A percentile compares a stretch with the other conserved stretches of the same genome.
Conservation (phyloP, 2,888 invertebrate species). For the Salticus scenicus region DNA sequence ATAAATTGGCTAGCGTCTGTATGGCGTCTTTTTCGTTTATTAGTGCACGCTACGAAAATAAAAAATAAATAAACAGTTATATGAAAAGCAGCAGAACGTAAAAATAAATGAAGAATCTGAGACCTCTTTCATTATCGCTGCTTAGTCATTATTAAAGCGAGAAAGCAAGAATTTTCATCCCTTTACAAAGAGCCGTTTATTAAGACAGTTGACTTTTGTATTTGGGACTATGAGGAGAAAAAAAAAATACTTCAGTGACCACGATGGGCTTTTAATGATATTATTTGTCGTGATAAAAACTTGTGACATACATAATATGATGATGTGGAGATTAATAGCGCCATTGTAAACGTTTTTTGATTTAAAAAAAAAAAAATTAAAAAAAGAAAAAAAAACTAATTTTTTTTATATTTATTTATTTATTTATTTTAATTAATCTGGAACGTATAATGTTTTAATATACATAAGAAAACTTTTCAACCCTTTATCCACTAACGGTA, state of each 20-base stretch:
- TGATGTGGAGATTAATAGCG: no score
- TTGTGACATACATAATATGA: no score
- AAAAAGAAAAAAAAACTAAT: no score
- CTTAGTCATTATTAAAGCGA: constrained; percentile 3
- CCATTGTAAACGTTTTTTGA: no score
- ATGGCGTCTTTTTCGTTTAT: constrained; percentile 45
- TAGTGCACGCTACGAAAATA: not conserved
- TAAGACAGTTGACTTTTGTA: not conserved
- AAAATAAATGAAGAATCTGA: constrained; percentile 11
- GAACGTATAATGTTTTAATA: no score
- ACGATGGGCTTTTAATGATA: no score
- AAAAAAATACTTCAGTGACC: not conserved
- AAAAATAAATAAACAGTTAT: not conserved
- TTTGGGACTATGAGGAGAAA: not conserved
- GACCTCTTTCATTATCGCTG: constrained; percentile 10
- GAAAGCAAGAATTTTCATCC: not conserved
- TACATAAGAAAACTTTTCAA: no score
- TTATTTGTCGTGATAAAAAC: no score
- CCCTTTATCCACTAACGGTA: no score
- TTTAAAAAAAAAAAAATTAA: no score
- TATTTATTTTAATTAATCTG: no score
- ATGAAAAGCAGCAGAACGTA: not conserved
- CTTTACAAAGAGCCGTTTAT: not conserved
- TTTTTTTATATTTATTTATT: no score
- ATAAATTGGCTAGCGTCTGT: constrained; percentile 43